Percentiles rank a stretch among this genome's conserved stretches.
phyloP scores from a whole-genome alignment of 2,113 vertebrate genomes.

The Phyllostomus hastatus region DNA sequence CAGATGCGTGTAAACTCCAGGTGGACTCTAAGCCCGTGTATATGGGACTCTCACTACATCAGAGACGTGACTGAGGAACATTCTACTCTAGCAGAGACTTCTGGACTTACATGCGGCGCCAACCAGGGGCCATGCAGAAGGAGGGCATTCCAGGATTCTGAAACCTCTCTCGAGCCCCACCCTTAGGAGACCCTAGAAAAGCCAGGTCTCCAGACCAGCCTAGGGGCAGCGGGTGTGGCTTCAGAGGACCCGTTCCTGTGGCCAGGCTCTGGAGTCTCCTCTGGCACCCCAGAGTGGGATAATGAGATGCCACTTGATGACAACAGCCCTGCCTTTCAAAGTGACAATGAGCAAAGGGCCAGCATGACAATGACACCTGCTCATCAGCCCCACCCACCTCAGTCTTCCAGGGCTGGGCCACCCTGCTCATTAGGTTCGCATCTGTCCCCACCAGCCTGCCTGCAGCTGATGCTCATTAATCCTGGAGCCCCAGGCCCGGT shows the following conservation, averaged over 20 bases:
- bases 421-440: constrained; percentile 73
- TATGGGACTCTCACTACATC: not conserved
- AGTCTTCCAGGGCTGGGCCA: constrained; percentile 10
- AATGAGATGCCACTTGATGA: constrained; percentile 55
- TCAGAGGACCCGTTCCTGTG: not conserved
- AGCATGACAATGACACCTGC: constrained; percentile 72
- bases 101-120: not conserved
- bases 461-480: constrained; percentile 80
- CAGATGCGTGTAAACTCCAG: not conserved
- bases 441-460: constrained; percentile 76
- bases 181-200: not conserved
- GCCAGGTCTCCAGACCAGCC: too few species aligned
- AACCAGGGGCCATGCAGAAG: not conserved
- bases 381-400: constrained; percentile 49
- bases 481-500: constrained; percentile 25
- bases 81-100: not conserved
- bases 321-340: constrained; percentile 33
- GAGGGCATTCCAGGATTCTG: not conserved
- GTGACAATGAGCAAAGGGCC: constrained; percentile 61
- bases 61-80: not conserved
- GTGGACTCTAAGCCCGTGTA: not conserved
- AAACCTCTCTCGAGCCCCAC: not conserved
- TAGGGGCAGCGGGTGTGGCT: not conserved
- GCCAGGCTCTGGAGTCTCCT: not conserved
- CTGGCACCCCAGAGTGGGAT: not conserved